phyloP scores from a whole-genome alignment of 2,113 vertebrate genomes.

The Psilopsiagon aymara region DNA sequence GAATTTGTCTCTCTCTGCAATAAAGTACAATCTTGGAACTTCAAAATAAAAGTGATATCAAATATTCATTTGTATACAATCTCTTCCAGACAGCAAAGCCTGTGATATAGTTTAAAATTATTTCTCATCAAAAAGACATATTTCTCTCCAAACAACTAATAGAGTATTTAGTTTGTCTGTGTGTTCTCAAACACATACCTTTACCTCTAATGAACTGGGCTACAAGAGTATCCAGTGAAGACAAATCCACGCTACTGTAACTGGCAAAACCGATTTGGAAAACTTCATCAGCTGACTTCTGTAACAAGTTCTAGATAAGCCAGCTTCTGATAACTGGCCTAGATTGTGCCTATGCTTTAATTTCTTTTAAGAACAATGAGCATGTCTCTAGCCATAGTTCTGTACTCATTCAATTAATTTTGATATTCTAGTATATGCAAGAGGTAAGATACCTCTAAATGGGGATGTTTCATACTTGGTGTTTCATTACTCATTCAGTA shows the following conservation, averaged over 20 bases:
- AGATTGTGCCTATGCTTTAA: neutral
- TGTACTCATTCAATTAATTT: neutral
- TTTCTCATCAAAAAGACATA: neutral
- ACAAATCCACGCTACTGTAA: neutral
- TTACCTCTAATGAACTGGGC: neutral
- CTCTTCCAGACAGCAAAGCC: neutral
- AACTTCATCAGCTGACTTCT: neutral
- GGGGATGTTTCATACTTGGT: neutral
- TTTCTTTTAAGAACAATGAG: neutral
- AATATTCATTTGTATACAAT: neutral
- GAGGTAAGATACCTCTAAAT: neutral
- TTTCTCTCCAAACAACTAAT: neutral
- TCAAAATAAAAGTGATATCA: neutral
- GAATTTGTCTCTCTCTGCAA: neutral
- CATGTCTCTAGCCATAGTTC: neutral
- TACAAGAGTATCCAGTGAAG: neutral
- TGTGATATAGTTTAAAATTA: neutral
- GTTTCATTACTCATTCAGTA: conserved; percentile 23
- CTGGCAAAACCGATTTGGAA: neutral
- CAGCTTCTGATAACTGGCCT: neutral
- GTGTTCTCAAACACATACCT: neutral
- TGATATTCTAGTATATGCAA: neutral
- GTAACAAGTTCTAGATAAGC: neutral
- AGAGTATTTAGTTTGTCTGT: neutral
- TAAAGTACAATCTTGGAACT: neutral